These are phyloP conservation scores for Volucella inflata DNA, from an alignment of 2,888 invertebrate genomes.

Conservation along the genomic window DNA sequence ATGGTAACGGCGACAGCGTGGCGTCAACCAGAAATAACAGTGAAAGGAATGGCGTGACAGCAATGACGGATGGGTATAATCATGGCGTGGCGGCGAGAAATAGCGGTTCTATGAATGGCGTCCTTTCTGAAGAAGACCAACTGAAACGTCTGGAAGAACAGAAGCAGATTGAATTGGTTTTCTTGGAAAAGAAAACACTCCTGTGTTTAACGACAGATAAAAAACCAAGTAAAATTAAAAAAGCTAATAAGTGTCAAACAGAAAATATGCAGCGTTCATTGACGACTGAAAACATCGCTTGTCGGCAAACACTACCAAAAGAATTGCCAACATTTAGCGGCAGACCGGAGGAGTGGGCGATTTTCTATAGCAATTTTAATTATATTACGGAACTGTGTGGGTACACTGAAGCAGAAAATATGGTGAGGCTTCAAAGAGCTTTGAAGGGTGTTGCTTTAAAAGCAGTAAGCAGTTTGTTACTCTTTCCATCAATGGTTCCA, in stretches of 20 bases:
- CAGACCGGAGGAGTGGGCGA: neutral
- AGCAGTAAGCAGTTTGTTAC: neutral
- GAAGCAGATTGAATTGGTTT: neutral
- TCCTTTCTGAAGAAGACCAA: conserved; percentile 1
- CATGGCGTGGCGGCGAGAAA: no score
- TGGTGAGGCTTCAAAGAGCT: neutral
- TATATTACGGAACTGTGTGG: neutral
- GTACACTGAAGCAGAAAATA: conserved; percentile 4
- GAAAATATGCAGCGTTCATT: no score
- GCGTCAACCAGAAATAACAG: no score
- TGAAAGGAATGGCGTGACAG: no score
- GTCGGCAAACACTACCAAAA: no score
- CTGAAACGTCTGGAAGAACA: conserved; percentile 3
- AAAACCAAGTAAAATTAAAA: no score
- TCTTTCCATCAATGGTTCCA: neutral
- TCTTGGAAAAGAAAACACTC: conserved; percentile 4
- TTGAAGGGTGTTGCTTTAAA: neutral
- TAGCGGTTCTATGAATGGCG: neutral
- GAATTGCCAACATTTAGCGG: neutral
- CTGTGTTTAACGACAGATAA: neutral
- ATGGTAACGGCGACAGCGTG: no score
- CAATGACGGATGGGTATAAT: no score
- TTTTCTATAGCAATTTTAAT: conserved; percentile 6
- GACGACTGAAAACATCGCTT: no score
- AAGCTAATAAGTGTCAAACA: no score